Conservation (phyloP, 2,113 vertebrate species). For the Psittacus erithacus region DNA sequence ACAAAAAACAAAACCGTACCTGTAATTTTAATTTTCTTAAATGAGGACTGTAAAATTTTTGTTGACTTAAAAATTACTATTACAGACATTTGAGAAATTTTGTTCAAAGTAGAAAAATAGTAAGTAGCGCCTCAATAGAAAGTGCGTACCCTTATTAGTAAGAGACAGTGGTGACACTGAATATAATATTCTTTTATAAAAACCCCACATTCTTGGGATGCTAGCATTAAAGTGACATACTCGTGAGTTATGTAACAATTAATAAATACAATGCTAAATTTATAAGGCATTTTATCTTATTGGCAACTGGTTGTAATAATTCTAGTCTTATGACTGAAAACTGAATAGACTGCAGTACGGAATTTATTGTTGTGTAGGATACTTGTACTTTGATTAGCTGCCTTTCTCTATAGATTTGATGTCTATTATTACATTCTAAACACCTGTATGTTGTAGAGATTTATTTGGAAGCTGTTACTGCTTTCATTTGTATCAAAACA, state of each 20-base stretch:
- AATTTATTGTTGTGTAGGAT: background rate
- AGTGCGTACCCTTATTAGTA: background rate
- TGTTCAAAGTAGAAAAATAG: background rate
- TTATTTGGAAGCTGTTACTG: background rate
- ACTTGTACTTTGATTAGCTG: background rate
- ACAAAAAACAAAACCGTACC: fast-evolving
- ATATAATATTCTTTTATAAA: background rate
- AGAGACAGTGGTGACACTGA: background rate
- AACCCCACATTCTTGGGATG: fast-evolving
- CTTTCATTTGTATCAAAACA: background rate
- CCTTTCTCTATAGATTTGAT: background rate
- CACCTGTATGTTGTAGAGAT: background rate
- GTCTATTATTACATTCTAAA: slow-evolving; percentile 5
- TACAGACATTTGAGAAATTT: background rate
- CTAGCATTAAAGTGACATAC: background rate
- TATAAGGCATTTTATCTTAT: background rate
- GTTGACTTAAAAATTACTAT: background rate
- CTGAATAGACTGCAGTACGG: background rate
- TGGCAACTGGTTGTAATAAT: background rate
- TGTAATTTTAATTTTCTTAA: background rate
- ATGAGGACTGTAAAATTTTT: background rate
- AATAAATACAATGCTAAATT: background rate
- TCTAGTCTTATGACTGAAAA: background rate
- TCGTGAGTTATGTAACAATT: background rate
- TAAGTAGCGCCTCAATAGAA: background rate